Percentiles rank a stretch among this genome's conserved stretches.
Conservation (phyloP, 2,797 vertebrate species). For the Esox lucius region DNA sequence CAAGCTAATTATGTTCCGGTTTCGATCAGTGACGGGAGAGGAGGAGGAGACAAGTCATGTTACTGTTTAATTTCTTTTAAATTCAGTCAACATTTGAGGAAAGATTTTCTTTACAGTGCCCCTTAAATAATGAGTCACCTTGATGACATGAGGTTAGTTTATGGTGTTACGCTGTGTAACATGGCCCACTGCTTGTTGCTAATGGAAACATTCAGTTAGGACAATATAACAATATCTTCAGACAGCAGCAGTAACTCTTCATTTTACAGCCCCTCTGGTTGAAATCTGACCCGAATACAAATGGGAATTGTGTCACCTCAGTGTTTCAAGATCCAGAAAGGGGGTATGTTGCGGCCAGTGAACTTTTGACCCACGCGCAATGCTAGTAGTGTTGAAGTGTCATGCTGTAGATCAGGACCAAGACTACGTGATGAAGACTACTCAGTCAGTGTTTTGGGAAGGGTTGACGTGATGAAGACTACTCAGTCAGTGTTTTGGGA, state of each 20-base stretch:
- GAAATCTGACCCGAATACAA: neutral
- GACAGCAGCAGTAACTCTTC: neutral
- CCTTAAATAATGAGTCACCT: no score
- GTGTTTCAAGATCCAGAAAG: neutral
- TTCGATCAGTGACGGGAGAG: no score
- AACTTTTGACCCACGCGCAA: slow-evolving; percentile 28
- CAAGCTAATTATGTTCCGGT: no score
- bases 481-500: slow-evolving; percentile 9
- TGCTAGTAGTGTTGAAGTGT: neutral
- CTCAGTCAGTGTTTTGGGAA: slow-evolving; percentile 9
- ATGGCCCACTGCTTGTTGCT: no score
- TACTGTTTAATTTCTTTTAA: no score
- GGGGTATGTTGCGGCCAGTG: slow-evolving; percentile 14
- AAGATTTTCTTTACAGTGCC: no score
- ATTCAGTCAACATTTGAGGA: no score
- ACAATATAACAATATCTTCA: neutral
- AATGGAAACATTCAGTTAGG: no score
- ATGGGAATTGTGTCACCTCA: neutral
- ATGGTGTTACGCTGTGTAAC: no score
- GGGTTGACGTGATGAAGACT: neutral
- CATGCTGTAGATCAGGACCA: neutral
- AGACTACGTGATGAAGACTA: neutral
- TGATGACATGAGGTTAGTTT: no score
- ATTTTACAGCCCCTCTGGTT: neutral
- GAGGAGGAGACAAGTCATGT: no score